Base-by-base conservation (phyloP, 1,140 invertebrate species). In the Delia radicum region DNA sequence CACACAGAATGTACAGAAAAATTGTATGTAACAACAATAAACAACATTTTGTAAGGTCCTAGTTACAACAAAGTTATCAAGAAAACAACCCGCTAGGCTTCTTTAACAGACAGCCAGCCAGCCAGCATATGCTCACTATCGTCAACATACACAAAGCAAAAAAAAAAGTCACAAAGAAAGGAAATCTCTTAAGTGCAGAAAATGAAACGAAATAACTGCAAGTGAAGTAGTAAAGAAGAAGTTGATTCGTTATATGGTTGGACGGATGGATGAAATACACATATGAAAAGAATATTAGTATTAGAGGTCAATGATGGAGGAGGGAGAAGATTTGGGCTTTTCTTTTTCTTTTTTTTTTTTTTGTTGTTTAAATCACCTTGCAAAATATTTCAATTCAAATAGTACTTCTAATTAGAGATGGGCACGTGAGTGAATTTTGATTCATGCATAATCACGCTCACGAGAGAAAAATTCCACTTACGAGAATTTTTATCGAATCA, bases 321-420 rank as follows among this genome's bases (percentile, higher is more conserved):
- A 27, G 65, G 65, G 18, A n/a, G 29, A 33, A 42, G 37, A 42
- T n/a, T n/a, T n/a, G n/a, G 37, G n/a, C 1, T 42, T 12, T 33
- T 33, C 13, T 33, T 33, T 13, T 48, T 8, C 1, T 55, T 24
- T 55, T 55, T 55, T 13, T 7, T 48, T 55, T 21, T 21, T 55
- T 21, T 55, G 7, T 5, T 13, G 18, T 18, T 48, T 48, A 55
- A 24, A 55, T 24, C 8, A 69, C 65, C 65, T 69, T 69, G 65
- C 65, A 69, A 69, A 69, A 69, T 69, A 69, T 69, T 69, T 69
- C 2, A 33, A 69, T n/a, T 69, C 29, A 69, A 69, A 55, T 55
- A 55, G n/a, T 55, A 55, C 33, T 7, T 37, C 8, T 37, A n/a
- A n/a, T n/a, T n/a, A n/a, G 48, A 55, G 24, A 55, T 55, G n/a